Percentiles rank a stretch among this genome's conserved stretches.
Evolutionary conservation across 2,797 vertebrate species (phyloP).

Genomic region (Scleropages formosus): DNA sequence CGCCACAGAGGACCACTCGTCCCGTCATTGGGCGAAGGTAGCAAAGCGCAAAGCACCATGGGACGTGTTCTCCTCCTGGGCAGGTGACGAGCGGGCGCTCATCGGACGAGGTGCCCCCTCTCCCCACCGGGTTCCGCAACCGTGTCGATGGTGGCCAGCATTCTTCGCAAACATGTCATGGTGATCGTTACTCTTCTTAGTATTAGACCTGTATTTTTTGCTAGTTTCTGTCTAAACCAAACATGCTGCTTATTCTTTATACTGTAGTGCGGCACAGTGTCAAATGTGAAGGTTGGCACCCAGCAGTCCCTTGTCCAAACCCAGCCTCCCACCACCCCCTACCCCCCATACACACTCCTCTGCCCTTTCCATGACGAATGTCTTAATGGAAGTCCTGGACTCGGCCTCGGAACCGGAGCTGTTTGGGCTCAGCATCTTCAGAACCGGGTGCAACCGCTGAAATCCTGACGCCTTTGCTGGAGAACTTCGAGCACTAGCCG

Average conservation of each 20-base stretch:
- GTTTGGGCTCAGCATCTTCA: neutral
- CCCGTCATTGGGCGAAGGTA: neutral
- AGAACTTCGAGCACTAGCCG: neutral
- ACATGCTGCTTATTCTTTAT: slow-evolving; percentile 24
- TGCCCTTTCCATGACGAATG: neutral
- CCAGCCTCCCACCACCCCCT: neutral
- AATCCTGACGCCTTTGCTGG: neutral
- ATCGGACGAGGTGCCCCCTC: neutral
- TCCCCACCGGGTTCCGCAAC: neutral
- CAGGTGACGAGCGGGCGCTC: neutral
- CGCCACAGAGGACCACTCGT: neutral
- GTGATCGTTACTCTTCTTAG: slow-evolving; percentile 14
- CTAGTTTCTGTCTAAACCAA: slow-evolving; percentile 24
- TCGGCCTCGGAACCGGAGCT: neutral
- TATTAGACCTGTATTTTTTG: slow-evolving; percentile 19
- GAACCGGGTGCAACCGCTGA: too few species aligned
- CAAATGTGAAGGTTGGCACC: slow-evolving; percentile 6
- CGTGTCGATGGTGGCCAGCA: slow-evolving; percentile 11
- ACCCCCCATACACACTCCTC: neutral
- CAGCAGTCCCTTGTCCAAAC: neutral
- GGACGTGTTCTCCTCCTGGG: neutral
- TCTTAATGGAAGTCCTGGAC: neutral
- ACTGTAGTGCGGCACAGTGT: slow-evolving; percentile 7
- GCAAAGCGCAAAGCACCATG: neutral
- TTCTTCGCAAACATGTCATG: slow-evolving; percentile 16